Percentiles rank a stretch among this genome's conserved stretches.
Evolutionary conservation across 1,140 invertebrate species (phyloP).

Genomic region (Elymnias hypermnestra): DNA sequence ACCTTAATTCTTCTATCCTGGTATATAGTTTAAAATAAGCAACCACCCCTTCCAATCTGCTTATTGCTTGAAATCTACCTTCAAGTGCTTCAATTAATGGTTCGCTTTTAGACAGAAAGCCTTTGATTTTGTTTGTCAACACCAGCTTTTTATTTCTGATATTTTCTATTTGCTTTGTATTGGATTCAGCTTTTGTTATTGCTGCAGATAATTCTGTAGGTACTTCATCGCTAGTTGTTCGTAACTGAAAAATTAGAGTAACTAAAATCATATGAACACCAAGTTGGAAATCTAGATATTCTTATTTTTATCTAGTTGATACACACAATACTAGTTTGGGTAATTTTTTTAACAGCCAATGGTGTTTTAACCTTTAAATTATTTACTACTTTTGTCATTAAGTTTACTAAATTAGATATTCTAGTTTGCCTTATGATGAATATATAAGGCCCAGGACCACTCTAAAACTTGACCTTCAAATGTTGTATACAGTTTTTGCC

Average conservation of each 20-base stretch:
- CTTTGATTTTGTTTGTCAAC: conserved; percentile 44
- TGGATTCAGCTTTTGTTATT: conserved; percentile 57
- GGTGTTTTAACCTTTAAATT: too few species aligned
- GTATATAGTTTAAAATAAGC: conserved; percentile 66
- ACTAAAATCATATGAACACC: too few species aligned
- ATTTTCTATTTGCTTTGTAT: conserved; percentile 52
- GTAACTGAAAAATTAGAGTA: conserved; percentile 31
- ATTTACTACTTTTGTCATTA: too few species aligned
- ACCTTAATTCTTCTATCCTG: conserved; percentile 66
- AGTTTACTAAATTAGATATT: too few species aligned
- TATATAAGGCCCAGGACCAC: too few species aligned
- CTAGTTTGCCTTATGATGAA: too few species aligned
- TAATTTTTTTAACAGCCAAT: not conserved
- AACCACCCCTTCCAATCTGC: conserved; percentile 56
- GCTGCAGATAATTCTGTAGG: conserved; percentile 58
- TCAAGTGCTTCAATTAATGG: conserved; percentile 49
- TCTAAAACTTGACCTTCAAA: too few species aligned
- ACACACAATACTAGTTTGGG: not conserved
- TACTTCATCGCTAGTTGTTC: conserved; percentile 54
- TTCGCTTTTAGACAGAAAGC: conserved; percentile 51
- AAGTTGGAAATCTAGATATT: too few species aligned
- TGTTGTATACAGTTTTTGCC: too few species aligned
- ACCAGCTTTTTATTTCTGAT: conserved; percentile 47
- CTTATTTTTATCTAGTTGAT: too few species aligned
- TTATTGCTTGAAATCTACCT: conserved; percentile 54